Evolutionary conservation across 1,140 invertebrate genomes (phyloP).

Genomic region (Cataglyphis hispanica): DNA sequence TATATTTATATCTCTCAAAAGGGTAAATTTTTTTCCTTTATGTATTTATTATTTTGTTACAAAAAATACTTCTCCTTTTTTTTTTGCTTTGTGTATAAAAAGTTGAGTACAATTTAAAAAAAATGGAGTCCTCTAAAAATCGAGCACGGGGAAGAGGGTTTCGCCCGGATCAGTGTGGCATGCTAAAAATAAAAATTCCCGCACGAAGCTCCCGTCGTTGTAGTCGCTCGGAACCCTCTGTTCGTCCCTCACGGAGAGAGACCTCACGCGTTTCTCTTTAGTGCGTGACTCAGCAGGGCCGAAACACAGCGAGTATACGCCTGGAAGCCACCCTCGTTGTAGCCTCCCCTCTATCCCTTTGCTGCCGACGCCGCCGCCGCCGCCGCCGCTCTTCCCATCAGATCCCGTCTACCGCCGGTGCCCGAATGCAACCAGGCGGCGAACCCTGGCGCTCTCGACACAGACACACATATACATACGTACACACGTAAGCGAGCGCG

Average conservation of each 20-base stretch:
- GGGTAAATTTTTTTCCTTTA: not conserved
- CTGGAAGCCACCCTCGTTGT: slow-evolving; percentile 67
- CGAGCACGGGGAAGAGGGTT: slow-evolving; percentile 13
- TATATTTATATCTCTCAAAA: not conserved
- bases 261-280: slow-evolving; percentile 62
- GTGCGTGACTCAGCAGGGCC: slow-evolving; percentile 74
- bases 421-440: slow-evolving; percentile 74
- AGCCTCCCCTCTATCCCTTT: slow-evolving; percentile 47
- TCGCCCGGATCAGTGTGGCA: slow-evolving; percentile 4
- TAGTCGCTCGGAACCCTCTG: slow-evolving; percentile 44
- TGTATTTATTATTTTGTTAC: not conserved
- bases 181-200: slow-evolving; percentile 62
- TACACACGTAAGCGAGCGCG: slow-evolving; percentile 30
- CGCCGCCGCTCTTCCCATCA: slow-evolving; percentile 19
- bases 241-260: slow-evolving; percentile 50
- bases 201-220: slow-evolving; percentile 46
- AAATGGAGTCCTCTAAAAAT: slow-evolving; percentile 25
- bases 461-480: slow-evolving; percentile 53
- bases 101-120: slow-evolving; percentile 9
- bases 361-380: not conserved
- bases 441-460: slow-evolving; percentile 69
- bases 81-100: not conserved
- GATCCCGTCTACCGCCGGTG: slow-evolving; percentile 49
- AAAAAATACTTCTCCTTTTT: not conserved
- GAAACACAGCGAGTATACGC: slow-evolving; percentile 61